Conservation (phyloP, 2,797 vertebrate species). For the Poecilia picta region DNA sequence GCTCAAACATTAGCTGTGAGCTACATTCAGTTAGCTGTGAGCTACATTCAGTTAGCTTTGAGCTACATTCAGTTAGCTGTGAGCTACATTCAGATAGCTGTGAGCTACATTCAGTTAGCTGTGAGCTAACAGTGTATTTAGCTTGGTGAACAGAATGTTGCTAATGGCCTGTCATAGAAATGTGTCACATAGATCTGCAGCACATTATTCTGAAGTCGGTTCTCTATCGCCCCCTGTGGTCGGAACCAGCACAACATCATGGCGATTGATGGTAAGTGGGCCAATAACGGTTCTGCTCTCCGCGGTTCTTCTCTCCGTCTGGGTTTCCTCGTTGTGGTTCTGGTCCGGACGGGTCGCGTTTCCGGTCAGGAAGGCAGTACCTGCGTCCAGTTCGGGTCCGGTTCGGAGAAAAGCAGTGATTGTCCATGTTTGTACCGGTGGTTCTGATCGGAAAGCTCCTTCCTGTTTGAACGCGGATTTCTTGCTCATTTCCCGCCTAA, state of each 20-base stretch:
- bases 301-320: slow-evolving; percentile 53
- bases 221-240: slow-evolving; percentile 65
- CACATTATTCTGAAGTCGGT: too few species aligned
- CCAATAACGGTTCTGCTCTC: slow-evolving; percentile 78
- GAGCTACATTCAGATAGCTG: too few species aligned
- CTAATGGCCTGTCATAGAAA: too few species aligned
- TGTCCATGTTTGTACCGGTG: slow-evolving; percentile 40
- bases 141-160: too few species aligned
- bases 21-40: too few species aligned
- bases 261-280: slow-evolving; percentile 97
- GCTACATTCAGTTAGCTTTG: too few species aligned
- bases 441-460: slow-evolving; percentile 77
- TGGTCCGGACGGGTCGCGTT: not conserved
- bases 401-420: slow-evolving; percentile 2
- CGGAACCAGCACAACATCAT: slow-evolving; percentile 91
- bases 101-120: too few species aligned
- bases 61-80: too few species aligned
- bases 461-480: not conserved
- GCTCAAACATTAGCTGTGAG: too few species aligned
- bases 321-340: slow-evolving; percentile 3
- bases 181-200: too few species aligned
- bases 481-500: not conserved
- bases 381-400: not conserved
- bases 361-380: too few species aligned
- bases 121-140: too few species aligned